Percentiles rank a stretch among this genome's conserved stretches.
Evolutionary conservation across 2,797 vertebrate genomes (phyloP).

Genomic region (Sebastes matsubarae): DNA sequence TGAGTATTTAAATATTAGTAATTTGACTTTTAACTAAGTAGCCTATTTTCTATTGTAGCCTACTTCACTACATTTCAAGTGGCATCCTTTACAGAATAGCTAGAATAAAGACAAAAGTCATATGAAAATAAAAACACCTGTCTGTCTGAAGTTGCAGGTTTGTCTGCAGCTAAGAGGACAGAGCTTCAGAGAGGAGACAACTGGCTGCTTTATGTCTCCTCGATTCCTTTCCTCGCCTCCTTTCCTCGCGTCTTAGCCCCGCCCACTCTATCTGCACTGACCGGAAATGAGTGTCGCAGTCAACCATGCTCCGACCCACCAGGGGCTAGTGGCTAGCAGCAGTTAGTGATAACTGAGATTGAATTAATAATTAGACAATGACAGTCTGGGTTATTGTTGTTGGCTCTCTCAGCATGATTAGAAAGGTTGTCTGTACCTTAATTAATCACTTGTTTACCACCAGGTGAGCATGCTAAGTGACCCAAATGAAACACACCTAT

Average conservation of each 20-base stretch:
- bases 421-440: background rate
- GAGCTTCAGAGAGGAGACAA: background rate
- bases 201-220: background rate
- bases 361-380: no score
- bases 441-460: background rate
- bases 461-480: background rate
- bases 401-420: background rate
- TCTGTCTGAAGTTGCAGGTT: background rate
- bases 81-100: background rate
- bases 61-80: background rate
- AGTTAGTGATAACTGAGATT: accelerated
- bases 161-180: background rate
- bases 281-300: background rate
- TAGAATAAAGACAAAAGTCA: background rate
- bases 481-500: background rate
- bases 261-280: background rate
- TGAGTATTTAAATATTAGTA: background rate
- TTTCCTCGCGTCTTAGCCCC: background rate
- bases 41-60: no score
- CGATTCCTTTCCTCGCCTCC: background rate
- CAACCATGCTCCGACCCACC: no score
- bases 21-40: no score
- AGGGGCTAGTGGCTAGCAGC: accelerated
- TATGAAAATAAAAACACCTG: background rate
- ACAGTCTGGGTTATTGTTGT: no score